A percentile compares a stretch with the other conserved stretches of the same genome.
These are phyloP conservation scores for Spilogale gracilis DNA, from an alignment of 2,113 vertebrate species.

Conservation along the genomic window DNA sequence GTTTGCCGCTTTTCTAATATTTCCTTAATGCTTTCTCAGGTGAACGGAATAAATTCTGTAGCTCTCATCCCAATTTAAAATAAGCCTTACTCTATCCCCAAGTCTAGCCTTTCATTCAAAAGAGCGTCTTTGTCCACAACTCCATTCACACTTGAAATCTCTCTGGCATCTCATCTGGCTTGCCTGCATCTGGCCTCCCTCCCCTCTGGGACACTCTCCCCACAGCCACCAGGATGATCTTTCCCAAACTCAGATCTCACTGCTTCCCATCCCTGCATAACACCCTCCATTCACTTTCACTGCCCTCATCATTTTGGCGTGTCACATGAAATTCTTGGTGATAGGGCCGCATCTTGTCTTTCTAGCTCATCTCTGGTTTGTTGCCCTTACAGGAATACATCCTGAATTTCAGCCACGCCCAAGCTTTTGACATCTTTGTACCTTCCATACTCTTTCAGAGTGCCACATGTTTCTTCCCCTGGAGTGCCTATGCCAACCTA, in stretches of 20 bases:
- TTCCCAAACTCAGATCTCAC: not conserved
- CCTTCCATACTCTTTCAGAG: not conserved
- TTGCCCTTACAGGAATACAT: not conserved
- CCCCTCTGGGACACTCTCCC: not conserved
- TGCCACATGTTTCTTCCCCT: not conserved
- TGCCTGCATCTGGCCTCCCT: not conserved
- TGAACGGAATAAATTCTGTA: conserved; percentile 19
- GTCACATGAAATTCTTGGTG: not conserved
- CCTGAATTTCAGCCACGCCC: not conserved
- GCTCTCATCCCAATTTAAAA: not conserved
- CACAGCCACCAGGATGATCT: not conserved
- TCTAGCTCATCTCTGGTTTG: not conserved
- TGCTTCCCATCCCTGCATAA: rapidly evolving
- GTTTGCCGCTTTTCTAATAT: not conserved
- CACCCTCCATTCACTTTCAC: not conserved
- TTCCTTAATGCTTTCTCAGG: not conserved
- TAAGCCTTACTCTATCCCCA: not conserved
- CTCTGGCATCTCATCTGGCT: not conserved
- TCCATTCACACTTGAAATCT: not conserved
- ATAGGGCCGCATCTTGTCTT: not conserved
- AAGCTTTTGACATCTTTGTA: no score
- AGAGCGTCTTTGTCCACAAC: not conserved
- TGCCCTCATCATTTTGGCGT: not conserved
- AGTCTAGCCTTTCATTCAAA: not conserved
- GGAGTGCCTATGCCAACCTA: not conserved